Evolutionary conservation across 2,888 invertebrate species (phyloP).

Genomic region (Boloria euphrosyne): DNA sequence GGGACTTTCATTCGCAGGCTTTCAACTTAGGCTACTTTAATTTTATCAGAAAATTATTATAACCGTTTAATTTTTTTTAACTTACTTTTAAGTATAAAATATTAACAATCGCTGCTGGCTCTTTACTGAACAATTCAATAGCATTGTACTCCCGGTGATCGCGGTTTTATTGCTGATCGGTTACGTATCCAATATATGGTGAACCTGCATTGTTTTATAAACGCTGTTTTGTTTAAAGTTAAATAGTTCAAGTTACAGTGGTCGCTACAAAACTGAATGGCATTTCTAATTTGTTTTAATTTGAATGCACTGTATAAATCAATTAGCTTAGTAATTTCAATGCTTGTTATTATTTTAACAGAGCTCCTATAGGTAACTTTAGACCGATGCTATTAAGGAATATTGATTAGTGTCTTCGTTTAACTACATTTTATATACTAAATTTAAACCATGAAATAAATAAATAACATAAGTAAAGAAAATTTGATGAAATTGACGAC

Average conservation of each 20-base stretch:
- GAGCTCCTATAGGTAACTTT: background rate
- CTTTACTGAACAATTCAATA: slow-evolving; percentile 16
- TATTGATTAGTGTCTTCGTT: too few relatives aligned
- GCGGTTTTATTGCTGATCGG: slow-evolving; percentile 22
- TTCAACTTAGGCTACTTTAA: too few relatives aligned
- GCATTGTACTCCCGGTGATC: slow-evolving; percentile 12
- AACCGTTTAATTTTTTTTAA: too few relatives aligned
- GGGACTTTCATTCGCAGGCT: too few relatives aligned
- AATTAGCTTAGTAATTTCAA: background rate
- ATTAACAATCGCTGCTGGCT: slow-evolving; percentile 7
- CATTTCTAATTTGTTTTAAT: slow-evolving; percentile 16
- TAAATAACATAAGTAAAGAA: too few relatives aligned
- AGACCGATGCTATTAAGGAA: too few relatives aligned
- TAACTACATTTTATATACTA: too few relatives aligned
- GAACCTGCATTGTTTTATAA: slow-evolving; percentile 22
- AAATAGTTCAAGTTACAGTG: slow-evolving; percentile 7
- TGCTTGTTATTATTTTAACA: background rate
- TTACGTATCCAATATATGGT: slow-evolving; percentile 18
- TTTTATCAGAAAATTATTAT: too few relatives aligned
- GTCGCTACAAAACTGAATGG: slow-evolving; percentile 1
- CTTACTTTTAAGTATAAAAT: too few relatives aligned
- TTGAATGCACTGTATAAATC: slow-evolving; percentile 2
- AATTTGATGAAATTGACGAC: too few relatives aligned
- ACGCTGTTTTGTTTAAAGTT: background rate
- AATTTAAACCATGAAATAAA: too few relatives aligned